A percentile compares a stretch with the other conserved stretches of the same genome.
phyloP scores from a whole-genome alignment of 2,113 vertebrate genomes.

The Nettapus auritus region DNA sequence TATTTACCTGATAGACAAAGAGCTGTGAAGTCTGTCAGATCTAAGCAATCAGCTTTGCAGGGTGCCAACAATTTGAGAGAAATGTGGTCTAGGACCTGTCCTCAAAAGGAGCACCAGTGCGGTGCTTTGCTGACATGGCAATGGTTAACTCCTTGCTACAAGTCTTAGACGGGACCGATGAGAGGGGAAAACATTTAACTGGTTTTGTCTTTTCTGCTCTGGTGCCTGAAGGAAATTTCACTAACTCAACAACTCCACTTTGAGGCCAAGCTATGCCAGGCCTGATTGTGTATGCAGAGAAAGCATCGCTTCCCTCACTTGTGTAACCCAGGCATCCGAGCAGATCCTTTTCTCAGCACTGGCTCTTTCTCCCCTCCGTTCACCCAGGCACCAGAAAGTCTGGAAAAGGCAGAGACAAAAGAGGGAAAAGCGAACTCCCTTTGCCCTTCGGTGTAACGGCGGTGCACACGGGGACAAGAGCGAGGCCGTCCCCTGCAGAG shows the following conservation, averaged over 20 bases:
- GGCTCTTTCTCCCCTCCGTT: not conserved
- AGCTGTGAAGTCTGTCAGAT: not conserved
- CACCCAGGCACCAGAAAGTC: not conserved
- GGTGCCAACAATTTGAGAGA: not conserved
- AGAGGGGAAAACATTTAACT: constrained; percentile 11
- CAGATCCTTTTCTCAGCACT: not conserved
- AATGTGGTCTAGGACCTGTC: not conserved
- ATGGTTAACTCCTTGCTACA: not conserved
- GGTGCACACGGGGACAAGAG: not conserved
- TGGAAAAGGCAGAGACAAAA: not conserved
- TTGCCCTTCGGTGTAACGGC: not conserved
- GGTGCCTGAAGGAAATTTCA: constrained; percentile 37
- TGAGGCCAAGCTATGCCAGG: constrained; percentile 34
- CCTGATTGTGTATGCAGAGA: not conserved
- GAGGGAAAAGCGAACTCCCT: not conserved
- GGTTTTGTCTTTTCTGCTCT: not conserved
- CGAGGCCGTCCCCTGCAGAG: not conserved
- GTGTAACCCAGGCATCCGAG: not conserved
- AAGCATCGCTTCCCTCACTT: not conserved
- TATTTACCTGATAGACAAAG: not conserved
- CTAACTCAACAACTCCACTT: constrained; percentile 64
- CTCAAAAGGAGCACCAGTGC: not conserved
- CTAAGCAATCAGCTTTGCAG: not conserved
- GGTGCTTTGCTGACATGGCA: not conserved
- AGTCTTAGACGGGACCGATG: not conserved